Evolutionary conservation across 2,888 invertebrate species (phyloP).

Genomic region (Lithosia quadra): DNA sequence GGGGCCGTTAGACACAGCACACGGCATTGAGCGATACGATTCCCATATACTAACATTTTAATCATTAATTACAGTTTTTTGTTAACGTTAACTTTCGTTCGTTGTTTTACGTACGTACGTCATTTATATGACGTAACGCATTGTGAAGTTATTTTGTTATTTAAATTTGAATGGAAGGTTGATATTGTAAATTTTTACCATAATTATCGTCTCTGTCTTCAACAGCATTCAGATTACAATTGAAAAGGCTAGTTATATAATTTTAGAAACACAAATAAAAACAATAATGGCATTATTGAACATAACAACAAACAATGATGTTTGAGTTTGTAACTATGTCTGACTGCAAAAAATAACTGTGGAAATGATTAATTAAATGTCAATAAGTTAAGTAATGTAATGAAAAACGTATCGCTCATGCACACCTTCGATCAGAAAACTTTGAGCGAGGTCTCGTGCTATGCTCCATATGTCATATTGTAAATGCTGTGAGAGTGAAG

Average conservation of each 20-base stretch:
- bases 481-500: constrained; percentile 78
- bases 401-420: constrained; percentile 68
- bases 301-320: not conserved
- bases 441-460: constrained; percentile 72
- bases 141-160: not conserved
- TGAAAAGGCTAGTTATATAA: too few relatives aligned
- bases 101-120: too few relatives aligned
- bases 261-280: too few relatives aligned
- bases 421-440: constrained; percentile 62
- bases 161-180: not conserved
- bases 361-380: constrained; percentile 17
- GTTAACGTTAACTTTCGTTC: too few relatives aligned
- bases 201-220: too few relatives aligned
- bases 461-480: constrained; percentile 65
- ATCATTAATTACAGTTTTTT: not conserved
- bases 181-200: not conserved
- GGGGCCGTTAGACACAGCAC: constrained; percentile 60
- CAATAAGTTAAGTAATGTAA: constrained; percentile 20
- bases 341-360: not conserved
- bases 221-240: too few relatives aligned
- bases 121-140: not conserved
- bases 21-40: constrained; percentile 62
- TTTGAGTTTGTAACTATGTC: too few relatives aligned
- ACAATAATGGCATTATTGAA: not conserved
- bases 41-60: constrained; percentile 47